Conservation (phyloP, 2,888 invertebrate species). For the Melanophora roralis region DNA sequence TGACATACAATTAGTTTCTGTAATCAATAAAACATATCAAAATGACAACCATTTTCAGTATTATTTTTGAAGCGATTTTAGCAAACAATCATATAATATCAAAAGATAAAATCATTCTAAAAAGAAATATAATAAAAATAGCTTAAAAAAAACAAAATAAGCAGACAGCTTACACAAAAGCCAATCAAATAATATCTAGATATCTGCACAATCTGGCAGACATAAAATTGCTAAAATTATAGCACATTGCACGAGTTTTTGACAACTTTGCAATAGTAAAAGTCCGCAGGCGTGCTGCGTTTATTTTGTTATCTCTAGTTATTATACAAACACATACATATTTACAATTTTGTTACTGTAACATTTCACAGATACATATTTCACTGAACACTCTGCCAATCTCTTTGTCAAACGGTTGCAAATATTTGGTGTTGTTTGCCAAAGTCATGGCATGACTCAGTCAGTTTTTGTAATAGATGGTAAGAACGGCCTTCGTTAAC, state of each 20-base stretch:
- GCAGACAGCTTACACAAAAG: background rate
- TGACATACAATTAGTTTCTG: constrained; percentile 35
- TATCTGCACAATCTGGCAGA: constrained; percentile 42
- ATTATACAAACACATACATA: constrained; percentile 19
- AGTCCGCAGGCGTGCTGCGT: constrained; percentile 65
- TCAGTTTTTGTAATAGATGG: constrained; percentile 19
- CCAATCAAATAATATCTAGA: constrained; percentile 40
- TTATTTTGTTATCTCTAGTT: constrained; percentile 55
- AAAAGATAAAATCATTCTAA: background rate
- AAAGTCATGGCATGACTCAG: constrained; percentile 48
- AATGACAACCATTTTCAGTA: constrained; percentile 9
- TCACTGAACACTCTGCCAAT: background rate
- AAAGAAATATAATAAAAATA: constrained; percentile 9
- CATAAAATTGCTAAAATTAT: constrained; percentile 69
- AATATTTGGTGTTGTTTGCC: constrained; percentile 19
- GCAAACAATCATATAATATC: too few relatives aligned
- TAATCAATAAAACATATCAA: constrained; percentile 20
- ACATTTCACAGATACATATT: constrained; percentile 13
- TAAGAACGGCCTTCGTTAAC: constrained; percentile 39
- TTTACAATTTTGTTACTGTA: background rate
- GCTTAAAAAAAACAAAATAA: background rate
- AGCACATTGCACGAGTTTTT: constrained; percentile 70
- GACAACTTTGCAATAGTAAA: constrained; percentile 71
- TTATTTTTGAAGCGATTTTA: too few relatives aligned
- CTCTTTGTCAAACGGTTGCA: constrained; percentile 17